phyloP scores from a whole-genome alignment of 1,140 invertebrate species.

The Papilio aristodemus region DNA sequence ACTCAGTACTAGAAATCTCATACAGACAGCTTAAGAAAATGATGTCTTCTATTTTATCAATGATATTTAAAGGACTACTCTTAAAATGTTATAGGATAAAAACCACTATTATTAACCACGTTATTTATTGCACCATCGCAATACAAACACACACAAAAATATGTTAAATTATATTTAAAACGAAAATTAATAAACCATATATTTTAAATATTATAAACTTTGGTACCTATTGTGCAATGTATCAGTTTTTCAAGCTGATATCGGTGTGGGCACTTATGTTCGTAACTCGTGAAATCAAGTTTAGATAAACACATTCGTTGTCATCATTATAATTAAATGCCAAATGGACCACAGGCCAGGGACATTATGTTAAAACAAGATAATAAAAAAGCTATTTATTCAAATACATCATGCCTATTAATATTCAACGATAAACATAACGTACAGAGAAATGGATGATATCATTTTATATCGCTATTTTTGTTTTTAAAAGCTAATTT shows the following conservation, averaged over 20 bases:
- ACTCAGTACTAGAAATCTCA: too few relatives aligned
- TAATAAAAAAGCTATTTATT: slow-evolving; percentile 3
- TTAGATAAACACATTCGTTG: slow-evolving; percentile 18
- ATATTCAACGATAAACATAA: slow-evolving; percentile 8
- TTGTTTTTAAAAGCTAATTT: background rate
- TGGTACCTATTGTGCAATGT: slow-evolving; percentile 4
- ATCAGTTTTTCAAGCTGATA: slow-evolving; percentile 14
- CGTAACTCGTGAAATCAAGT: slow-evolving; percentile 20
- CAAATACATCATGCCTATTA: slow-evolving; percentile 1
- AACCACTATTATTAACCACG: too few relatives aligned
- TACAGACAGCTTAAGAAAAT: too few relatives aligned
- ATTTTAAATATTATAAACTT: too few relatives aligned
- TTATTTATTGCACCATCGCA: too few relatives aligned
- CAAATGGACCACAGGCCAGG: slow-evolving; percentile 17
- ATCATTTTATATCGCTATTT: background rate
- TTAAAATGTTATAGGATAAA: too few relatives aligned
- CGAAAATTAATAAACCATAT: too few relatives aligned
- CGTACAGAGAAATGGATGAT: background rate
- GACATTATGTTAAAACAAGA: slow-evolving; percentile 5
- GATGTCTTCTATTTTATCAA: too few relatives aligned
- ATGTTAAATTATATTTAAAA: too few relatives aligned
- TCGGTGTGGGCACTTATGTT: background rate
- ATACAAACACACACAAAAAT: too few relatives aligned
- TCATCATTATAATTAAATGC: slow-evolving; percentile 21
- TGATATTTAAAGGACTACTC: too few relatives aligned